Conservation (phyloP, 2,113 vertebrate species). For the Nanorana parkeri region DNA sequence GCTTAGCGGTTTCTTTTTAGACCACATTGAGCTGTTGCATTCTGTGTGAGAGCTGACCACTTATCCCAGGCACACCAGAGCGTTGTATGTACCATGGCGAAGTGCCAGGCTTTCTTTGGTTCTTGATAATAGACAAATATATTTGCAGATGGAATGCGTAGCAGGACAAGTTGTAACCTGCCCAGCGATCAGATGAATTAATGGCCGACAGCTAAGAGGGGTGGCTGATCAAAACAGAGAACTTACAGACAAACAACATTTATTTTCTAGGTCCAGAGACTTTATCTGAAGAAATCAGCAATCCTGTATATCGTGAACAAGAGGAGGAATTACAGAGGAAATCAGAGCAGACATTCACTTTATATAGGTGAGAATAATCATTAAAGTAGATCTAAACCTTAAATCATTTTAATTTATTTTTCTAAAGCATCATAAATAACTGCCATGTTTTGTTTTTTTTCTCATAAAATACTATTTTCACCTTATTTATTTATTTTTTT, state of each 20-base stretch:
- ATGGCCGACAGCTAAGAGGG: neutral
- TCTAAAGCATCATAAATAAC: too few relatives aligned
- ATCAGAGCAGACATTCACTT: constrained; percentile 10
- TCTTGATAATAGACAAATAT: neutral
- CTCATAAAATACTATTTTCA: too few relatives aligned
- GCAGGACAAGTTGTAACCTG: neutral
- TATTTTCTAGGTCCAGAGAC: constrained; percentile 10
- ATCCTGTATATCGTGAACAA: neutral
- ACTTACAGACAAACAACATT: too few relatives aligned
- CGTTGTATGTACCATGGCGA: neutral
- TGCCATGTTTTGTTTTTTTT: too few relatives aligned
- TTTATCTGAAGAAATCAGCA: neutral
- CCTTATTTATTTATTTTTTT: too few relatives aligned
- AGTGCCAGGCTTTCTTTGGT: neutral
- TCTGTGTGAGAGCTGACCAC: neutral
- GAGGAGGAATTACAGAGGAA: neutral
- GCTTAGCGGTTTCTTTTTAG: too few relatives aligned
- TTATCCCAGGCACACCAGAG: neutral
- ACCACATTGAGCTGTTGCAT: too few relatives aligned
- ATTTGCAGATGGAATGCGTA: neutral
- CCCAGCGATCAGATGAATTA: neutral
- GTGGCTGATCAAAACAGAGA: neutral
- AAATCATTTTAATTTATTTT: too few relatives aligned
- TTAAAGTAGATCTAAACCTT: too few relatives aligned
- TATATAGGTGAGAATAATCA: constrained; percentile 4